These are phyloP conservation scores for Drosophila lacertosa DNA, from an alignment of 1,140 invertebrate species.

Conservation along the genomic window DNA sequence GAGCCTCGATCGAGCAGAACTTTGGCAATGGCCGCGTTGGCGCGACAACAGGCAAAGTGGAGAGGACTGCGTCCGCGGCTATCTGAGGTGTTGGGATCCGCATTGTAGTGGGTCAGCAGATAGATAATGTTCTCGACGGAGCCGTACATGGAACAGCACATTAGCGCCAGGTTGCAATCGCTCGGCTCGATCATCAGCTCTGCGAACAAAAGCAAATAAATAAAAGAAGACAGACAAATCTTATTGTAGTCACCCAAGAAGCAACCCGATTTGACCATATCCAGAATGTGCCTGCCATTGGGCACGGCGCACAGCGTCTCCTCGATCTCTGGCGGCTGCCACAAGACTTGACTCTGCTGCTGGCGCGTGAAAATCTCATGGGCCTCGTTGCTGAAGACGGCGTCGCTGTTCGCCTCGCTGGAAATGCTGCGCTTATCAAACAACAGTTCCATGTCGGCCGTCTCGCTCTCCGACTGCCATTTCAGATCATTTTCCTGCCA, in stretches of 20 bases:
- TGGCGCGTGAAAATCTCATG: conserved; percentile 73
- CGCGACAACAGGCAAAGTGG: conserved; percentile 90
- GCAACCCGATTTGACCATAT: conserved; percentile 84
- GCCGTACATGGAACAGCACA: conserved; percentile 66
- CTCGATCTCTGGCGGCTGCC: conserved; percentile 83
- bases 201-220: conserved; percentile 10
- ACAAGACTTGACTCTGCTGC: conserved; percentile 82
- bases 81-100: conserved; percentile 72
- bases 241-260: conserved; percentile 56
- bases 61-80: conserved; percentile 86
- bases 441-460: conserved; percentile 63
- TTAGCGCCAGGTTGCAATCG: conserved; percentile 73
- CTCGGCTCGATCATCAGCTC: conserved; percentile 60
- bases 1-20: conserved; percentile 88
- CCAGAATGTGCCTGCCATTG: conserved; percentile 84
- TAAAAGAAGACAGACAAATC: not conserved
- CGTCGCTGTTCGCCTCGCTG: conserved; percentile 84
- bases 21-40: conserved; percentile 87
- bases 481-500: conserved; percentile 82
- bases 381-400: conserved; percentile 80
- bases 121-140: conserved; percentile 64
- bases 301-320: conserved; percentile 84
- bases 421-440: conserved; percentile 84
- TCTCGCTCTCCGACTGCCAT: conserved; percentile 75
- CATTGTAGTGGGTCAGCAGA: conserved; percentile 62